Evolutionary conservation across 2,888 invertebrate genomes (phyloP).

Genomic region (Idaea biselata): DNA sequence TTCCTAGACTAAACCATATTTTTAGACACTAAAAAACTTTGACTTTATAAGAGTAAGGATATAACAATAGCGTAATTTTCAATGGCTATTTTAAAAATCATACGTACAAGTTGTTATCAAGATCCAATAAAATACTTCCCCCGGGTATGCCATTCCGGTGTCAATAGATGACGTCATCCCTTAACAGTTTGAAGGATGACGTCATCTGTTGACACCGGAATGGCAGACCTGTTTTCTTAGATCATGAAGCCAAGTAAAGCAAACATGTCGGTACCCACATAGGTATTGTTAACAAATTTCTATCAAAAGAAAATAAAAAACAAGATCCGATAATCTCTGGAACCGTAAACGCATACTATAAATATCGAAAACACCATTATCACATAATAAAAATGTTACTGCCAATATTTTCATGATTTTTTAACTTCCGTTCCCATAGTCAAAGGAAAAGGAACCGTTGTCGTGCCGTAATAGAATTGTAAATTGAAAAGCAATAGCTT

Average conservation of each 20-base stretch:
- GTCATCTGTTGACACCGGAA: too few relatives aligned
- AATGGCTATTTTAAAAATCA: too few relatives aligned
- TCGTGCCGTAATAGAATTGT: conserved; percentile 50
- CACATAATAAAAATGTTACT: conserved; percentile 42
- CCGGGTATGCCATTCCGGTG: too few relatives aligned
- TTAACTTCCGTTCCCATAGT: conserved; percentile 37
- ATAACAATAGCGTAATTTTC: too few relatives aligned
- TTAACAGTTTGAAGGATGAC: too few relatives aligned
- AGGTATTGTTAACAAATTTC: neutral
- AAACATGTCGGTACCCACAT: neutral
- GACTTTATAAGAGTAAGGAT: too few relatives aligned
- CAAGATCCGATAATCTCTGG: conserved; percentile 26
- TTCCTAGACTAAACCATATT: too few relatives aligned
- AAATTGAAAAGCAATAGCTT: conserved; percentile 53
- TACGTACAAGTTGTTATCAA: too few relatives aligned
- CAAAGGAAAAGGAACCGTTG: conserved; percentile 39
- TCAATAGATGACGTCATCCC: too few relatives aligned
- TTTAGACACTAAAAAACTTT: too few relatives aligned
- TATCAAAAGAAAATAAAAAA: conserved; percentile 12
- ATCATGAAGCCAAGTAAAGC: neutral
- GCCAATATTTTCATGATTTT: conserved; percentile 46
- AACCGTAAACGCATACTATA: conserved; percentile 34
- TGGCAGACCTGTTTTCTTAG: too few relatives aligned
- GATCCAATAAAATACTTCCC: too few relatives aligned
- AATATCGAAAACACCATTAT: conserved; percentile 38